Base-by-base conservation (phyloP, 2,888 invertebrate species). In the Campaea margaritaria region DNA sequence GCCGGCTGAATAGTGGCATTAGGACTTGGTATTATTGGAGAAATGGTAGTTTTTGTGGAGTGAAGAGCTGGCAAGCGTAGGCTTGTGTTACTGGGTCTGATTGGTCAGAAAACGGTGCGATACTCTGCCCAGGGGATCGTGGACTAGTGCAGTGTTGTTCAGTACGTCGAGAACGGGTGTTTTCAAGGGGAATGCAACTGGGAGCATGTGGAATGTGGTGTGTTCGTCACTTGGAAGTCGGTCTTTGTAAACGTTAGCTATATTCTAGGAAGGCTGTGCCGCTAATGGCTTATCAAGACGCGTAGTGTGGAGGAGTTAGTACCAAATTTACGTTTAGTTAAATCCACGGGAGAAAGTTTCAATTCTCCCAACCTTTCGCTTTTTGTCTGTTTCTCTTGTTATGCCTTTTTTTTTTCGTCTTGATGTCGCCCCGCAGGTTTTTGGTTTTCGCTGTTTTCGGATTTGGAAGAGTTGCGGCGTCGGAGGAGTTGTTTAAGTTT, bases 401-500 rank as follows among this genome's bases (percentile, higher is more conserved):
- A 67, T 65, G 69, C n/a, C n/a, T n/a, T n/a, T n/a, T n/a, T n/a
- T 69, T 73, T 70, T 74, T 67, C 67, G 74, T 80, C 65, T 70
- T 70, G 62, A 71, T 66, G 70, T 69, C 75, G 82, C 74, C 78
- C 75, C 84, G 81, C 77, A 74, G 78, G 75, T 68, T 79, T 81
- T 78, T 67, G 75, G 75, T 85, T 86, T 86, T 65, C 76, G 81
- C 62, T 67, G 62, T 72, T 68, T 68, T 83, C 58, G 48, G 10
- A 44, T 68, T 68, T 68, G 54, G 62, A 66, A 62, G 62, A 58
- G 36, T 73, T 78, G 75, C 78, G 74, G 71, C 64, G 75, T 82
- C 82, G 82, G 82, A 76, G 75, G 77, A 78, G 75, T 72, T 73
- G 82, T 83, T 31, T 85, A 79, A 71, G 82, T 86, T 87, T 68